phyloP scores from a whole-genome alignment of 2,797 vertebrate species.

The Parambassis ranga region DNA sequence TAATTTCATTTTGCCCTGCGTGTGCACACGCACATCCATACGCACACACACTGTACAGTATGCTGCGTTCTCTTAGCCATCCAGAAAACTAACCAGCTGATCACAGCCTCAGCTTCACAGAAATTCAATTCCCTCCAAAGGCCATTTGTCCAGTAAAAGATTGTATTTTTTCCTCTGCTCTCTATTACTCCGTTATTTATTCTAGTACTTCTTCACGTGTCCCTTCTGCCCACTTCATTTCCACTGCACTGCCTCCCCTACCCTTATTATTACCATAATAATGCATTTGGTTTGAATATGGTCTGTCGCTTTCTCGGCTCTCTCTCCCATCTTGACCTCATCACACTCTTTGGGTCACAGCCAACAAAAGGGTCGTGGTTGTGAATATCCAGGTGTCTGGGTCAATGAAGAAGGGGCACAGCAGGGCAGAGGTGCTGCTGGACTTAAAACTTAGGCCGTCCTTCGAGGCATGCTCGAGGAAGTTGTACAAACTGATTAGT shows the following conservation, averaged over 20 bases:
- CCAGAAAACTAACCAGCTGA: conserved; percentile 48
- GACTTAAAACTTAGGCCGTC: conserved; percentile 27
- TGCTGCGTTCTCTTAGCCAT: conserved; percentile 24
- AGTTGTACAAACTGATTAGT: conserved; percentile 51
- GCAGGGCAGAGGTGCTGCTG: conserved; percentile 14
- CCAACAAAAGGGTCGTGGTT: conserved; percentile 32
- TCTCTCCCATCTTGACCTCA: background rate
- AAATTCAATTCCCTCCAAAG: conserved; percentile 59
- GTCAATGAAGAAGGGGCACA: conserved; percentile 35
- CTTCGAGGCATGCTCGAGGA: conserved; percentile 33
- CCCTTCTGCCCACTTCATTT: conserved; percentile 3
- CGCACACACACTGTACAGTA: background rate
- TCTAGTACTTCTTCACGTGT: conserved; percentile 22
- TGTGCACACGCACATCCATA: background rate
- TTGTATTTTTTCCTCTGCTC: conserved; percentile 4
- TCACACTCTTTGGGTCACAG: conserved; percentile 26
- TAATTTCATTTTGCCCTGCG: conserved; percentile 34
- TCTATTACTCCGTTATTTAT: conserved; percentile 23
- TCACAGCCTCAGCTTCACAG: conserved; percentile 45
- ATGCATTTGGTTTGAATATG: conserved; percentile 25
- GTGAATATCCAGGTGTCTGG: conserved; percentile 38
- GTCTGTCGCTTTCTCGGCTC: conserved; percentile 9
- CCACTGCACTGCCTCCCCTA: background rate
- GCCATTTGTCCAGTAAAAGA: conserved; percentile 54
- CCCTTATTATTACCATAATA: background rate